These are phyloP conservation scores for Philereme transversata DNA, from an alignment of 2,888 invertebrate species.

Conservation along the genomic window DNA sequence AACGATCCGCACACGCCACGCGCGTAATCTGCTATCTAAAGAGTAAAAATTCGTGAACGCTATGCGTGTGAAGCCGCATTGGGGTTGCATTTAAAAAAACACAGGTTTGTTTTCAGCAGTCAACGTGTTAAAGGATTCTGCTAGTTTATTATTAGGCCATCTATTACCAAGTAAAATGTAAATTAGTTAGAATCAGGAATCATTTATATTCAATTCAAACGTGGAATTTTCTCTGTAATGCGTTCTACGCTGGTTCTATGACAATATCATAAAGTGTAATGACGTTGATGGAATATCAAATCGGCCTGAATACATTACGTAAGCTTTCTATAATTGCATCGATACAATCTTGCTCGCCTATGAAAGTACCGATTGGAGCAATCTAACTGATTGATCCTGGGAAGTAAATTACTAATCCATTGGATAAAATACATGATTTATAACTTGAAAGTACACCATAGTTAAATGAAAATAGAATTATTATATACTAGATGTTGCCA, in stretches of 20 bases:
- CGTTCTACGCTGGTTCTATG: constrained; percentile 10
- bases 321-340: constrained; percentile 10
- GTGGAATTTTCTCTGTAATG: constrained; percentile 8
- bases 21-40: too few relatives aligned
- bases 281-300: constrained; percentile 15
- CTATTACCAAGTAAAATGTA: too few relatives aligned
- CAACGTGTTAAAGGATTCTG: too few relatives aligned
- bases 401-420: constrained; percentile 2
- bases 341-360: constrained; percentile 9
- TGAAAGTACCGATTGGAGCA: not conserved
- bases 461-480: too few relatives aligned
- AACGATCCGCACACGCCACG: too few relatives aligned
- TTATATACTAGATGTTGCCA: too few relatives aligned
- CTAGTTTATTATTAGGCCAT: too few relatives aligned
- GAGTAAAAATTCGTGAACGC: too few relatives aligned
- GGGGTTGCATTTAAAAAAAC: too few relatives aligned
- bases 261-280: constrained; percentile 18
- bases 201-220: constrained; percentile 13
- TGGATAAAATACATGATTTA: not conserved
- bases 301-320: not conserved
- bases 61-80: too few relatives aligned
- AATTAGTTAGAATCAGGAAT: not conserved
- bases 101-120: too few relatives aligned
- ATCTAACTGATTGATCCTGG: constrained; percentile 6
- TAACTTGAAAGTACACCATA: too few relatives aligned